A percentile compares a stretch with the other conserved stretches of the same genome.
phyloP scores from a whole-genome alignment of 2,888 invertebrate genomes.

The Eremobia ochroleuca region DNA sequence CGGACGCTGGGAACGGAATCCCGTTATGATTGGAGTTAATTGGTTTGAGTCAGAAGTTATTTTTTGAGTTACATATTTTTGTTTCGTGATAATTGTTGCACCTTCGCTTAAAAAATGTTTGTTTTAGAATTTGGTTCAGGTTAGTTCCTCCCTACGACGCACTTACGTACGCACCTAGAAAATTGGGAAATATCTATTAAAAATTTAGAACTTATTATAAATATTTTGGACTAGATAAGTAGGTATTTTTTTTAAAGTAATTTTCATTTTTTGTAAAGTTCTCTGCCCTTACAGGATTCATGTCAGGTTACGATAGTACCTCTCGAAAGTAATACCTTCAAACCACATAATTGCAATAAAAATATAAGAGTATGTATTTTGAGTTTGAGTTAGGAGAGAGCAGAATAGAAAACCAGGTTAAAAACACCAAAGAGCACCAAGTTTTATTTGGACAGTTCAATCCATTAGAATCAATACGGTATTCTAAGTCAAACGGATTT shows the following conservation, averaged over 20 bases:
- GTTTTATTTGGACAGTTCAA: neutral
- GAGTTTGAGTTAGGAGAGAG: neutral
- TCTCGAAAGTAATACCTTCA: neutral
- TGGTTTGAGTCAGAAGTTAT: constrained; percentile 33
- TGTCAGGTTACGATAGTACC: neutral
- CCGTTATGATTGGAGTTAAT: constrained; percentile 49
- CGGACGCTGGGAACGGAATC: constrained; percentile 40
- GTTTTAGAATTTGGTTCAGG: neutral
- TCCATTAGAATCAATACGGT: constrained; percentile 6
- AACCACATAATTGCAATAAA: neutral
- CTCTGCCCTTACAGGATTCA: too few relatives aligned
- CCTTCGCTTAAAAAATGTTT: neutral
- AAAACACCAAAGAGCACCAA: neutral
- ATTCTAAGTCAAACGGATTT: constrained; percentile 13
- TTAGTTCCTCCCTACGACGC: neutral
- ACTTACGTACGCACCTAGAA: neutral
- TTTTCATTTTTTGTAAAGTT: neutral
- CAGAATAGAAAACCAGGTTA: neutral
- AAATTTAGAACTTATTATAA: neutral
- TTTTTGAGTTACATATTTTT: constrained; percentile 2
- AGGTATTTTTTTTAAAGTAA: neutral
- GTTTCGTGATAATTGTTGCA: neutral
- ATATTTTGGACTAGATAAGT: neutral
- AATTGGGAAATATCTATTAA: neutral
- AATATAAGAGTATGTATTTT: neutral